Conservation (phyloP, 35 echinoderm and acorn worm genomes). For the Chiridota heheva region DNA sequence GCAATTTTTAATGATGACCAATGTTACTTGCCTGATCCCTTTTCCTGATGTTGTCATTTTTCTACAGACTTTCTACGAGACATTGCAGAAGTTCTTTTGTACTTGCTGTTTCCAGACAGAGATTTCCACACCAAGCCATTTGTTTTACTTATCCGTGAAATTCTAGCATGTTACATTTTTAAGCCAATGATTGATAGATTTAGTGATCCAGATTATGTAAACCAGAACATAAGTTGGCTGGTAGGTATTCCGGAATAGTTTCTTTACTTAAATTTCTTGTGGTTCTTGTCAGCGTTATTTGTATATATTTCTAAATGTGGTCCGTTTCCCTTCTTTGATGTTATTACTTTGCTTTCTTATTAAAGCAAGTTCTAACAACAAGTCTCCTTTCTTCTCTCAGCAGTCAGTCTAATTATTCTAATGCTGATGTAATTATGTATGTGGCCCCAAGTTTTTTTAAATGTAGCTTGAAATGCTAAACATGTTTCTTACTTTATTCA, state of each 20-base stretch:
- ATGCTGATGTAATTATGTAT: no score
- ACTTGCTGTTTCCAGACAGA: constrained; percentile 69
- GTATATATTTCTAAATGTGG: no score
- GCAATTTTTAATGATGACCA: no score
- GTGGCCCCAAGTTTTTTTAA: no score
- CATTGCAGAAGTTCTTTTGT: constrained; percentile 76
- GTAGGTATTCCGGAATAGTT: constrained; percentile 38
- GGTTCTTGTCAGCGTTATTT: no score
- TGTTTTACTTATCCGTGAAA: constrained; percentile 69
- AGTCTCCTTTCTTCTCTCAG: neutral
- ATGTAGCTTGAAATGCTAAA: no score
- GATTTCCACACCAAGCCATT: constrained; percentile 98
- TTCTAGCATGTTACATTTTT: constrained; percentile 67
- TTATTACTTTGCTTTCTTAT: neutral
- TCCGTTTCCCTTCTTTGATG: no score
- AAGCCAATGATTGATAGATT: constrained; percentile 80
- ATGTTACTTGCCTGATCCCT: neutral
- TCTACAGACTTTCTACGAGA: constrained; percentile 77
- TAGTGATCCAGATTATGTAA: constrained; percentile 92
- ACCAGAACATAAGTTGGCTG: constrained; percentile 91
- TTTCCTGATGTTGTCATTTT: constrained; percentile 33
- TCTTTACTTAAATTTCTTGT: neutral
- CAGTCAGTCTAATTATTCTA: neutral
- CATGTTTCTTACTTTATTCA: no score
- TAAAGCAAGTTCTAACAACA: neutral